Conservation (phyloP, 92 coral and sea anemone species). For the Montipora capitata region DNA sequence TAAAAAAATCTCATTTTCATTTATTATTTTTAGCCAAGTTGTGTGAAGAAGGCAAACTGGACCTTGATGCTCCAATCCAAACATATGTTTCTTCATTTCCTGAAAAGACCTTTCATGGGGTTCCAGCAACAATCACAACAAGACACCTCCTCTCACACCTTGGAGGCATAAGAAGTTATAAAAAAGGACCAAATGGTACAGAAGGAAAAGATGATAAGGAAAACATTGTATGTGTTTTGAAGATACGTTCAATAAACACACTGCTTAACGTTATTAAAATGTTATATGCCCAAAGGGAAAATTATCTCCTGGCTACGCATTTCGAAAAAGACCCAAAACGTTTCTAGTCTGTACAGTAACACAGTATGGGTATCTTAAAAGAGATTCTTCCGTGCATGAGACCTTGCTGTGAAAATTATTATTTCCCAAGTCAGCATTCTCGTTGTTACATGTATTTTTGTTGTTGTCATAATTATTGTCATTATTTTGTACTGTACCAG, state of each 20-base stretch:
- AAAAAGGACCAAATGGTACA: conserved; percentile 14
- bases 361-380: too few relatives aligned
- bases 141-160: conserved; percentile 93
- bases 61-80: conserved; percentile 95
- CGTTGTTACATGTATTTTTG: too few relatives aligned
- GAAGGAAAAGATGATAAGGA: conserved; percentile 18
- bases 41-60: conserved; percentile 89
- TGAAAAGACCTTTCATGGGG: conserved; percentile 78
- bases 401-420: too few relatives aligned
- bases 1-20: neutral
- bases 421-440: too few relatives aligned
- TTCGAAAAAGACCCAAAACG: too few relatives aligned
- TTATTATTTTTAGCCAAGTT: conserved; percentile 75
- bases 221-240: conserved; percentile 14
- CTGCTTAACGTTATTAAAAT: too few relatives aligned
- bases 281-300: too few relatives aligned
- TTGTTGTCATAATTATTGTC: neutral
- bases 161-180: conserved; percentile 95
- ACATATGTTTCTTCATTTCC: conserved; percentile 93
- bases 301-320: too few relatives aligned
- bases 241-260: too few relatives aligned
- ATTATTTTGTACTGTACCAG: neutral
- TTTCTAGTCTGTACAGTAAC: too few relatives aligned
- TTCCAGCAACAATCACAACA: conserved; percentile 84
- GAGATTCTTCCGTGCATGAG: too few relatives aligned